Conservation (phyloP, 35 echinoderm and acorn worm species). For the Nesometra sesokonis region DNA sequence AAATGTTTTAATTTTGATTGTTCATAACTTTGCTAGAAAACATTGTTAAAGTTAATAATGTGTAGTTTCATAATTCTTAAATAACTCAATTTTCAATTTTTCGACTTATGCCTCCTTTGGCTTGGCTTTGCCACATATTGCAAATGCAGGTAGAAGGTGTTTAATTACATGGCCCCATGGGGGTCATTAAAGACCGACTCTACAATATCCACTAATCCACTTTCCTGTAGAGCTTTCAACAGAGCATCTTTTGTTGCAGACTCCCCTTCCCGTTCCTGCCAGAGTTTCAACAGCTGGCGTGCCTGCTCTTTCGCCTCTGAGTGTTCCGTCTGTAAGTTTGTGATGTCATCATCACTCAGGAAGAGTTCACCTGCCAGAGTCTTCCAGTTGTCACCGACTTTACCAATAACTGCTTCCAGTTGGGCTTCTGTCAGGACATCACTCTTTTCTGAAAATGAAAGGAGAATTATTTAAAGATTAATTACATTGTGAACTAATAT, state of each 20-base stretch:
- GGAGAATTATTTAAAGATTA: too few species aligned
- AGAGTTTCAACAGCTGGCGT: constrained; percentile 34
- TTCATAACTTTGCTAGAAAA: too few species aligned
- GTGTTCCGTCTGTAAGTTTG: constrained; percentile 54
- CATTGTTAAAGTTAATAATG: too few species aligned
- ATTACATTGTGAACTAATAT: too few species aligned
- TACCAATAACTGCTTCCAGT: constrained; percentile 38
- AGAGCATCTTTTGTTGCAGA: constrained; percentile 47
- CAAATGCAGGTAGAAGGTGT: too few species aligned
- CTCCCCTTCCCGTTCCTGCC: constrained; percentile 49
- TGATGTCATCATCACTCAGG: constrained; percentile 77
- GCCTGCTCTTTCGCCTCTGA: constrained; percentile 70
- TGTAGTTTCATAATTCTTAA: too few species aligned
- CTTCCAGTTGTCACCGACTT: constrained; percentile 89
- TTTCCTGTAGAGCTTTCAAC: constrained; percentile 55
- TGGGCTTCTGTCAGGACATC: constrained; percentile 35
- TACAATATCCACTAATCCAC: constrained; percentile 91
- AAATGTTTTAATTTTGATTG: too few species aligned
- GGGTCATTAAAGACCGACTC: constrained; percentile 68
- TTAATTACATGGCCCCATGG: neutral
- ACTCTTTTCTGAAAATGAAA: constrained; percentile 5
- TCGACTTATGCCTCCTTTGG: too few species aligned
- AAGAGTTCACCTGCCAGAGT: constrained; percentile 67
- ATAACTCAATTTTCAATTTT: too few species aligned
- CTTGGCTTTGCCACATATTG: too few species aligned